phyloP scores from a whole-genome alignment of 2,113 vertebrate genomes.

The Heterochromis multidens region DNA sequence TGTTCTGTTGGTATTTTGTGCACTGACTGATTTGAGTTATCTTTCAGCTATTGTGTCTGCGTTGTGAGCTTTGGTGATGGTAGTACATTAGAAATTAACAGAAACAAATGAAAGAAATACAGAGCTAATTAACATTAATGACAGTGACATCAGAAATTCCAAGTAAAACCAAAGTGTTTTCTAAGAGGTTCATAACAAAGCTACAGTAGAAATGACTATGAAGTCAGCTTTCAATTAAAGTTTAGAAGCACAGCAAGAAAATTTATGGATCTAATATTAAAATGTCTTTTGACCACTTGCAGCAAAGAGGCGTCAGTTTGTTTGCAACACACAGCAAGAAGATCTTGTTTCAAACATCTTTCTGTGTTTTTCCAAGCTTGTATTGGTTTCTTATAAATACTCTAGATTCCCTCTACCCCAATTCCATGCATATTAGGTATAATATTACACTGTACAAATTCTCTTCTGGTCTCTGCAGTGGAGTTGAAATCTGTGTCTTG shows the following conservation, averaged over 20 bases:
- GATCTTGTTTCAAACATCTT: background rate
- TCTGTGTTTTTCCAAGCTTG: background rate
- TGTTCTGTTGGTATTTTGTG: background rate
- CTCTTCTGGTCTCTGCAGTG: background rate
- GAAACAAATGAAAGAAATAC: background rate
- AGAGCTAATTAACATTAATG: background rate
- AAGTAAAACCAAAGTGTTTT: background rate
- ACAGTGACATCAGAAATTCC: constrained; percentile 8
- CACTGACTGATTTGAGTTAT: constrained; percentile 5
- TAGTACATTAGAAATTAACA: background rate
- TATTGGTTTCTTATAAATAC: background rate
- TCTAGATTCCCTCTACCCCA: background rate
- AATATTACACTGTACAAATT: background rate
- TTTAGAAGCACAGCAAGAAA: background rate
- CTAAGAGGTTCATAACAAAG: background rate
- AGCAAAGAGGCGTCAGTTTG: background rate
- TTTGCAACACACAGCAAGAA: background rate
- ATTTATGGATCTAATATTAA: background rate
- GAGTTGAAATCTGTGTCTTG: background rate
- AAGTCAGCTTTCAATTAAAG: background rate
- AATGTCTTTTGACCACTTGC: background rate
- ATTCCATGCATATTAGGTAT: background rate
- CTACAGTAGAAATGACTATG: background rate
- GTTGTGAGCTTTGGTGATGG: background rate
- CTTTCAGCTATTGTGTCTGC: background rate